A percentile compares a stretch with the other conserved stretches of the same genome.
phyloP scores from a whole-genome alignment of 2,797 vertebrate genomes.

The Brachyrhaphis roseni region DNA sequence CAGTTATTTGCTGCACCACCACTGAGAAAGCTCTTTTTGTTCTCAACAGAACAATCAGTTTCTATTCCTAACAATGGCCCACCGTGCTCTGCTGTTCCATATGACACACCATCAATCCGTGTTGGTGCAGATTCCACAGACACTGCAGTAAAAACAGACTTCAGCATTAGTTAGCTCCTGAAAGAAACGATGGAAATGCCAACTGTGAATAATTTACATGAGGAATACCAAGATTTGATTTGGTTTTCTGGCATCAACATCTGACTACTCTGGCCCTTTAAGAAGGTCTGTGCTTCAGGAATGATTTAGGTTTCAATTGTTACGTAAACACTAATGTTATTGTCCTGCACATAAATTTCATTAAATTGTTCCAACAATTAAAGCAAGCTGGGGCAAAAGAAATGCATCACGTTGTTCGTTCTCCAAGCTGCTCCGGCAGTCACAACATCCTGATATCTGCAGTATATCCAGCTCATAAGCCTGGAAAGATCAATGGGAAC shows the following conservation, averaged over 20 bases:
- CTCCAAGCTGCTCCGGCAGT: background rate
- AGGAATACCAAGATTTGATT: background rate
- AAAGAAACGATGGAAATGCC: background rate
- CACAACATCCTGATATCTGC: background rate
- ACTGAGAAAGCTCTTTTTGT: background rate
- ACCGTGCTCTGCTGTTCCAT: background rate
- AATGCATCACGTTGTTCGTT: background rate
- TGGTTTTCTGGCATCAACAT: background rate
- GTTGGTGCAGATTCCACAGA: background rate
- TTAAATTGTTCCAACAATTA: background rate
- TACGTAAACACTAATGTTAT: background rate
- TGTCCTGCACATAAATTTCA: background rate
- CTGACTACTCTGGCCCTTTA: background rate
- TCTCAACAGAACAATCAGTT: background rate
- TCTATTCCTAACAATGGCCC: background rate
- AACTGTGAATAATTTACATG: background rate
- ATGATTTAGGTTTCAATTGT: background rate
- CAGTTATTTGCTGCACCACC: background rate
- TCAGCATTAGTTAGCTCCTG: background rate
- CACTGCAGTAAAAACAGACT: background rate
- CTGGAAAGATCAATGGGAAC: conserved; percentile 53
- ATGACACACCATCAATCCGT: background rate
- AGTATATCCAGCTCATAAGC: conserved; percentile 19
- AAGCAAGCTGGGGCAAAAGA: background rate
- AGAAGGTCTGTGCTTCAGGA: background rate